These are phyloP conservation scores for Bimastos eiseni DNA, from an alignment of 2,888 invertebrate genomes.

Conservation along the genomic window DNA sequence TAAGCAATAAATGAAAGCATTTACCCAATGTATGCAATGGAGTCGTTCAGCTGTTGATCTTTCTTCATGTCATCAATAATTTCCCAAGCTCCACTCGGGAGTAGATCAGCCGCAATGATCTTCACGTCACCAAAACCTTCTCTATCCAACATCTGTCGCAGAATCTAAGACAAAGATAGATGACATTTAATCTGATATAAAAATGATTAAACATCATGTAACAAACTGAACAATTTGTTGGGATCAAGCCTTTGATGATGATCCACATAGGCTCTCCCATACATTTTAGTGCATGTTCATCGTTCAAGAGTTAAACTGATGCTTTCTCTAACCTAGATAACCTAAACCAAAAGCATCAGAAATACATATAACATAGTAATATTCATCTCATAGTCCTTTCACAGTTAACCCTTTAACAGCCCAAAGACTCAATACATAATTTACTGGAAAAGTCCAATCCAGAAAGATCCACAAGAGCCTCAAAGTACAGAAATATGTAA, in stretches of 20 bases:
- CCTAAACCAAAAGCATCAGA: neutral
- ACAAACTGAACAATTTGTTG: too few relatives aligned
- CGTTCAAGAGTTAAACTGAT: neutral
- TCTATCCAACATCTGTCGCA: slow-evolving; percentile 49
- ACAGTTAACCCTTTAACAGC: too few relatives aligned
- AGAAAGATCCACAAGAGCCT: too few relatives aligned
- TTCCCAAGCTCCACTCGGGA: slow-evolving; percentile 38
- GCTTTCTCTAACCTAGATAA: neutral
- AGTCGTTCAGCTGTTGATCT: slow-evolving; percentile 49
- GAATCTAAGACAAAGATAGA: slow-evolving; percentile 48
- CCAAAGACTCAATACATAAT: too few relatives aligned
- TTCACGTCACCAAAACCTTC: slow-evolving; percentile 50
- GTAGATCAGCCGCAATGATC: slow-evolving; percentile 58
- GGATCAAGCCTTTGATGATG: too few relatives aligned
- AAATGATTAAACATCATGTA: neutral
- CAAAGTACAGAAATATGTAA: neutral
- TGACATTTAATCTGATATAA: too few relatives aligned
- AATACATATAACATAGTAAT: neutral
- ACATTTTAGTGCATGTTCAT: too few relatives aligned
- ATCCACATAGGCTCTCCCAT: too few relatives aligned
- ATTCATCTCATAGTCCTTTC: neutral
- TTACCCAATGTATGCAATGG: slow-evolving; percentile 60
- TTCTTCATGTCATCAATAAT: slow-evolving; percentile 49
- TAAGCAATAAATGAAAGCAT: neutral
- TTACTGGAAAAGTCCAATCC: too few relatives aligned